These are phyloP conservation scores for Itoplectis maculator DNA, from an alignment of 2,888 invertebrate species.

Conservation along the genomic window DNA sequence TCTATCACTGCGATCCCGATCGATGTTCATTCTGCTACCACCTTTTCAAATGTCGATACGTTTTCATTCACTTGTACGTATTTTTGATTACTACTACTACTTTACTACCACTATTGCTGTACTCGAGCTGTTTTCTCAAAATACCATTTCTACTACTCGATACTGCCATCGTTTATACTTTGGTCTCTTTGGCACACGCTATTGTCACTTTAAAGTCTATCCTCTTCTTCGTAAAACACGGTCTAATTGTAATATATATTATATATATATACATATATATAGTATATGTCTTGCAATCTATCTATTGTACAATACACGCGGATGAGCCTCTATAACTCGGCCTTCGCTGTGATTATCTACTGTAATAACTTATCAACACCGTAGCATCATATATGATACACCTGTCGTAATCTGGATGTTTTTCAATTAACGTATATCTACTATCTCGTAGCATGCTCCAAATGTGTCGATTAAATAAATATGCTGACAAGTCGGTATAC, in stretches of 20 bases:
- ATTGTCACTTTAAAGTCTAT: constrained; percentile 69
- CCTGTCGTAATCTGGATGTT: constrained; percentile 58
- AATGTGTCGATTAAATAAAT: constrained; percentile 55
- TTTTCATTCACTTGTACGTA: constrained; percentile 64
- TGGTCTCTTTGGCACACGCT: constrained; percentile 74
- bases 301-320: constrained; percentile 42
- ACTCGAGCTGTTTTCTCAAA: constrained; percentile 60
- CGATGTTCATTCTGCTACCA: constrained; percentile 78
- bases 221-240: constrained; percentile 52
- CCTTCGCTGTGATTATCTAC: constrained; percentile 45
- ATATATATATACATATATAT: constrained; percentile 46
- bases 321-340: constrained; percentile 42
- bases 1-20: constrained; percentile 71
- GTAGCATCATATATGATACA: constrained; percentile 60
- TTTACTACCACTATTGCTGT: constrained; percentile 57
- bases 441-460: constrained; percentile 63
- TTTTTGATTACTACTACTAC: constrained; percentile 62
- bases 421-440: constrained; percentile 48
- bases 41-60: constrained; percentile 66
- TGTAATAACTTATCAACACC: constrained; percentile 50
- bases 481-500: constrained; percentile 33
- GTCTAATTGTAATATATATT: background rate
- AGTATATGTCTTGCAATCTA: constrained; percentile 40
- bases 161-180: constrained; percentile 67
- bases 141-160: constrained; percentile 37